Conservation (phyloP, 2,113 vertebrate species). For the Abramis brama region DNA sequence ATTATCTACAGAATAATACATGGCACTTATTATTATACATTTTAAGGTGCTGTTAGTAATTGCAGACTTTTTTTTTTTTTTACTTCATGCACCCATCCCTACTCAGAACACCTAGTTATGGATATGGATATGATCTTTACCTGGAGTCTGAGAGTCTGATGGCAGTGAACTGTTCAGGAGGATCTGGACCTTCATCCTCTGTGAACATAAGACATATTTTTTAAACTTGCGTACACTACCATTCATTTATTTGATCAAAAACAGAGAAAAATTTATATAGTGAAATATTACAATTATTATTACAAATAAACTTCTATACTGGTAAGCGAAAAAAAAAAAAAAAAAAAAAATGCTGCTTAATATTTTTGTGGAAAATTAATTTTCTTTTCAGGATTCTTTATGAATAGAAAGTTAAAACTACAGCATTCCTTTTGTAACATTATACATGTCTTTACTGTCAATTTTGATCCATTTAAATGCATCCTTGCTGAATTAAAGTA, state of each 20-base stretch:
- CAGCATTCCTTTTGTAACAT: not conserved
- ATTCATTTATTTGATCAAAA: not conserved
- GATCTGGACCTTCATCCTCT: slow-evolving; percentile 93
- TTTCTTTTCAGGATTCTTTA: no score
- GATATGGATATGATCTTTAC: slow-evolving; percentile 64
- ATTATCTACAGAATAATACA: not conserved
- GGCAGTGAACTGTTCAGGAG: slow-evolving; percentile 95
- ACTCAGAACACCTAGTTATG: not conserved
- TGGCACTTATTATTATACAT: no score
- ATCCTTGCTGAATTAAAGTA: not conserved
- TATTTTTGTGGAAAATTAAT: not conserved
- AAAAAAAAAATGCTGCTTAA: not conserved
- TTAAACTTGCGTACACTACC: no score
- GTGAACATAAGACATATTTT: slow-evolving; percentile 51
- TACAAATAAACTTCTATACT: no score
- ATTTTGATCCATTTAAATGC: not conserved
- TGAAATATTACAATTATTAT: no score
- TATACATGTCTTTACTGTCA: not conserved
- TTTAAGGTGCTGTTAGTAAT: no score
- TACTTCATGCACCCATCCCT: not conserved
- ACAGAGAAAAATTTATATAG: not conserved
- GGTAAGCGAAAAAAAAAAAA: no score
- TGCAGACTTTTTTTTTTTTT: no score
- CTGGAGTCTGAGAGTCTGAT: slow-evolving; percentile 93
- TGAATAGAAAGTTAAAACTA: no score